Evolutionary conservation across 2,797 vertebrate genomes (phyloP).

Genomic region (Spea hammondii): DNA sequence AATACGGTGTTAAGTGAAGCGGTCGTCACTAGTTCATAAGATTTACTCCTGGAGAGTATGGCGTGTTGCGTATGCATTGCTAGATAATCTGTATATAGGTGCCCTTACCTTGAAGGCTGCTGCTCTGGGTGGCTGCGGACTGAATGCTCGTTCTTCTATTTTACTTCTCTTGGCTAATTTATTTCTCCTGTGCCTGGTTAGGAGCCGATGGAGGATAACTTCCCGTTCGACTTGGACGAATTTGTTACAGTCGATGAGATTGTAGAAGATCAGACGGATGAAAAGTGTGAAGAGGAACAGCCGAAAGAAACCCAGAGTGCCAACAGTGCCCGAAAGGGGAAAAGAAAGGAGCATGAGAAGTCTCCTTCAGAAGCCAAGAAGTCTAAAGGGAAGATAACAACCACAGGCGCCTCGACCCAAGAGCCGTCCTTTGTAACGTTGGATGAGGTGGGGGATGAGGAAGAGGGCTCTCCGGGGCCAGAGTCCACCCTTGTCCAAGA

Average conservation of each 20-base stretch:
- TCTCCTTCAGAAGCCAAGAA: slow-evolving; percentile 59
- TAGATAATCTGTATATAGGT: too few species aligned
- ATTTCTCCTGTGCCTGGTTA: not conserved
- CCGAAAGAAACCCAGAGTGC: slow-evolving; percentile 50
- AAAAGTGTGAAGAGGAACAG: not conserved
- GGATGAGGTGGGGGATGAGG: slow-evolving; percentile 81
- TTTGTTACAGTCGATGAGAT: slow-evolving; percentile 92
- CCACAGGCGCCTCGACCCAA: slow-evolving; percentile 42
- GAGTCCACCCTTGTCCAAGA: slow-evolving; percentile 51
- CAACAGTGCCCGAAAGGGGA: slow-evolving; percentile 48
- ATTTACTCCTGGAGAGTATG: too few species aligned
- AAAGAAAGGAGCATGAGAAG: slow-evolving; percentile 59
- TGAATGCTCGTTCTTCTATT: not conserved
- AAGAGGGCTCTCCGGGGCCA: slow-evolving; percentile 58
- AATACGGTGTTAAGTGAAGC: too few species aligned
- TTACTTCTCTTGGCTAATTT: not conserved
- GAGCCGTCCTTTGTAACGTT: slow-evolving; percentile 77
- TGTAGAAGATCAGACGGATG: slow-evolving; percentile 61
- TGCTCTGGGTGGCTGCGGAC: too few species aligned
- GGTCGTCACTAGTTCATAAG: too few species aligned
- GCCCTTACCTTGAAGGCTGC: too few species aligned
- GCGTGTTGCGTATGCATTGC: too few species aligned
- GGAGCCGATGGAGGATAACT: slow-evolving; percentile 62
- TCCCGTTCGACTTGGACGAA: slow-evolving; percentile 80
- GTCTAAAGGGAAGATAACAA: slow-evolving; percentile 57